Evolutionary conservation across 1,140 invertebrate genomes (phyloP), one percentile per base, ranked within the genome.

Genomic region (Colletes gigas): DNA sequence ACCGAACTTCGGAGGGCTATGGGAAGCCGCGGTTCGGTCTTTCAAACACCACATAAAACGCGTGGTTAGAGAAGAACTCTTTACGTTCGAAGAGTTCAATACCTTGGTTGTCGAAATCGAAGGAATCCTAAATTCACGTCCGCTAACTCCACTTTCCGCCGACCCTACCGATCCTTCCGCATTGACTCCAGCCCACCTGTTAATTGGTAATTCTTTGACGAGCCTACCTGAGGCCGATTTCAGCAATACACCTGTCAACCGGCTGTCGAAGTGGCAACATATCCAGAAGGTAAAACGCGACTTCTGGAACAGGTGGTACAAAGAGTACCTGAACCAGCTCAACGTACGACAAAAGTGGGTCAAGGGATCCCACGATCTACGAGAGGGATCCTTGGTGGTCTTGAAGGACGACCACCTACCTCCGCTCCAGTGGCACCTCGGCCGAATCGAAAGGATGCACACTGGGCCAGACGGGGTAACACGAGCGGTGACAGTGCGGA

Each of bases 1-100:
- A 5, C 78, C 86, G 0, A 83, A 90, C 63, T 83, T 87, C 55
- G 89, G 88, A 39, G 90, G 88, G 19, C 19, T 86, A 0, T 92
- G 89, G 87, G 90, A 92, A 73, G 59, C 83, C 44, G 66, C 62
- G 0, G 83, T 92, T 1, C 83, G 87, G 19, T 47, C 67, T 19
- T 44, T 82, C 71, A 70, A 82, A 55, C 60, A 15, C 17, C 67
- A 71, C 5, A 15, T 65, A 10, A 50, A 21, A 30, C 39, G 47
- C 5, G 59, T 70, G 1, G 19, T 66, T 0, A 54, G 63, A 0
- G 54, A 63, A 7, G 9, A 47, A 8, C 19, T 70, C 30, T 77
- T 89, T 10, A 87, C 65, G 15, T 85, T 72, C 19, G 83, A 88
- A 76, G 71, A 87, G 54, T 81, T 84, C n/a, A 55, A 60, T 12